Percentiles rank a stretch among this genome's conserved stretches.
These are phyloP conservation scores for Anoplolepis gracilipes DNA, from an alignment of 1,140 invertebrate genomes.

Conservation along the genomic window DNA sequence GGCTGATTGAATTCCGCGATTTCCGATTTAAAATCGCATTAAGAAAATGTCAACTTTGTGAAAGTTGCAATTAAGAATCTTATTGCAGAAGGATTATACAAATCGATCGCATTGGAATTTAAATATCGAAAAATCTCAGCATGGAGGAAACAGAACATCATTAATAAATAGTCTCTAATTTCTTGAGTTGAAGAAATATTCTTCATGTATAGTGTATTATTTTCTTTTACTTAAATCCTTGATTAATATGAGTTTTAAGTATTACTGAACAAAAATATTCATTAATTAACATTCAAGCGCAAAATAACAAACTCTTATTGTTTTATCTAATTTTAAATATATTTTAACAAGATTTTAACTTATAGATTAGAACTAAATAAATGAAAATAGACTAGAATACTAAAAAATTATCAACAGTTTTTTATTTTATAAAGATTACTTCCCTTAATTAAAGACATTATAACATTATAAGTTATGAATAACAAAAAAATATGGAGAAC, in stretches of 20 bases:
- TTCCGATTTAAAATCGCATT: not conserved
- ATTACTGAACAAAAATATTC: not conserved
- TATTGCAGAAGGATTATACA: not conserved
- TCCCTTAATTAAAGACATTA: not conserved
- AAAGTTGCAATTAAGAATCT: not conserved
- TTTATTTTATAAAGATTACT: not conserved
- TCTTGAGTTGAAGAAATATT: not conserved
- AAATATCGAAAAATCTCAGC: not conserved
- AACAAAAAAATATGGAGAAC: not conserved
- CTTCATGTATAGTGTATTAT: not conserved
- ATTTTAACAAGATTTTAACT: not conserved
- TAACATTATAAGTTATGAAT: too few species aligned
- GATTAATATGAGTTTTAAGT: not conserved
- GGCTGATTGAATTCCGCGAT: slow-evolving; percentile 17
- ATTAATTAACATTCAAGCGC: not conserved
- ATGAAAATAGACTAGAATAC: not conserved
- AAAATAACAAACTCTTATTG: not conserved
- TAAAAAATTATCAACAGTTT: too few species aligned
- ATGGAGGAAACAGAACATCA: not conserved
- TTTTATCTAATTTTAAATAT: not conserved
- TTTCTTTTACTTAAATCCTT: not conserved
- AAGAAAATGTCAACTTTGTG: not conserved
- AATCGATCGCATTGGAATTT: not conserved
- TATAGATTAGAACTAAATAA: not conserved
- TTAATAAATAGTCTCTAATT: not conserved